A percentile compares a stretch with the other conserved stretches of the same genome.
Conservation (phyloP, 2,888 invertebrate genomes). For the Eupithecia subfuscata region DNA sequence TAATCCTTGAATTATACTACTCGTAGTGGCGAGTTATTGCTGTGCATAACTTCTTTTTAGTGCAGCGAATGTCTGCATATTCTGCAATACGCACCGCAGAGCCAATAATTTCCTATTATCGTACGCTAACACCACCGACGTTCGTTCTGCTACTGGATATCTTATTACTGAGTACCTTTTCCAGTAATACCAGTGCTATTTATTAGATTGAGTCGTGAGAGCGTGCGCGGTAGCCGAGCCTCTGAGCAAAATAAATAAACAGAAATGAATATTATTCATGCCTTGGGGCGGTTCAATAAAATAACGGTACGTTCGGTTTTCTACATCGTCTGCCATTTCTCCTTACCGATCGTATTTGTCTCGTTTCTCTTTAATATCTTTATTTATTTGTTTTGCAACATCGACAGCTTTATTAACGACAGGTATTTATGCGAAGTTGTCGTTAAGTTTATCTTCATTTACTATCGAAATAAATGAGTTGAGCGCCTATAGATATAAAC, state of each 20-base stretch:
- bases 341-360: constrained; percentile 30
- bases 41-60: constrained; percentile 39
- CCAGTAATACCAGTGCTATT: constrained; percentile 74
- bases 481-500: constrained; percentile 17
- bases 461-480: constrained; percentile 31
- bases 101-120: constrained; percentile 72
- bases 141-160: constrained; percentile 72
- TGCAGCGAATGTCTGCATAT: constrained; percentile 28
- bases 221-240: constrained; percentile 65
- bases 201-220: constrained; percentile 83
- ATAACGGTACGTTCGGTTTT: constrained; percentile 56
- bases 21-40: constrained; percentile 29
- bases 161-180: constrained; percentile 75
- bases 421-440: constrained; percentile 25
- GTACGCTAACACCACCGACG: constrained; percentile 59
- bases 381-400: constrained; percentile 32
- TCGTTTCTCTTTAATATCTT: constrained; percentile 33
- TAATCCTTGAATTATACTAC: constrained; percentile 31
- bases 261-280: constrained; percentile 60
- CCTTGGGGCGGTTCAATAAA: constrained; percentile 54
- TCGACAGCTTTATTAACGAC: constrained; percentile 30
- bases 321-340: constrained; percentile 37
- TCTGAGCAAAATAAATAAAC: constrained; percentile 74
- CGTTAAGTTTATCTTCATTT: constrained; percentile 31
- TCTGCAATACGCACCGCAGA: constrained; percentile 48